Conservation (phyloP, 2,113 vertebrate genomes). For the Eonycteris spelaea region DNA sequence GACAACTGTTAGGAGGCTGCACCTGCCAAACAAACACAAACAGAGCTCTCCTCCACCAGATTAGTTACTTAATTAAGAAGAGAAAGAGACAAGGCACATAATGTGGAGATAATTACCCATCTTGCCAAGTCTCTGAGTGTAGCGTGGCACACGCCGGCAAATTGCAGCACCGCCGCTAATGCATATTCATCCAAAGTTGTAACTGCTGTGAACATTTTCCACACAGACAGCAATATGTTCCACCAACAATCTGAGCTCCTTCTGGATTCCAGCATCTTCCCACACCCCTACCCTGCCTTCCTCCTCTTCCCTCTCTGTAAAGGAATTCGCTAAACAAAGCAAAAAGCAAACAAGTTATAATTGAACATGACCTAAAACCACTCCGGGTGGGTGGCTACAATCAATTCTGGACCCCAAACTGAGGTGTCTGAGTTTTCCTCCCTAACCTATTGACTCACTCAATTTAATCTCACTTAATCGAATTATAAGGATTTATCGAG, state of each 20-base stretch:
- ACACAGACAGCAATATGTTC: slow-evolving; percentile 61
- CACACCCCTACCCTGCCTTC: slow-evolving; percentile 54
- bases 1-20: slow-evolving; percentile 78
- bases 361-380: neutral
- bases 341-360: slow-evolving; percentile 11
- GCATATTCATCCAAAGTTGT: slow-evolving; percentile 62
- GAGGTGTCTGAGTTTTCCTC: neutral
- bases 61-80: slow-evolving; percentile 74
- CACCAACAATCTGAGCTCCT: slow-evolving; percentile 61
- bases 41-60: slow-evolving; percentile 73
- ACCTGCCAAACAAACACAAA: slow-evolving; percentile 66
- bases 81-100: slow-evolving; percentile 75
- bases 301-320: slow-evolving; percentile 60
- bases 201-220: slow-evolving; percentile 59
- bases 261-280: slow-evolving; percentile 43
- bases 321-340: slow-evolving; percentile 67
- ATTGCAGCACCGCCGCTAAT: slow-evolving; percentile 49
- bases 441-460: neutral
- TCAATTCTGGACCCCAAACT: neutral
- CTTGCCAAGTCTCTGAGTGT: slow-evolving; percentile 55
- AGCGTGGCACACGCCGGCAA: slow-evolving; percentile 35
- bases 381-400: neutral
- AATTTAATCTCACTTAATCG: neutral
- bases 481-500: neutral
- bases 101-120: slow-evolving; percentile 46